Evolutionary conservation across 2,797 vertebrate species (phyloP).

Genomic region (Yasuhikotakia modesta): DNA sequence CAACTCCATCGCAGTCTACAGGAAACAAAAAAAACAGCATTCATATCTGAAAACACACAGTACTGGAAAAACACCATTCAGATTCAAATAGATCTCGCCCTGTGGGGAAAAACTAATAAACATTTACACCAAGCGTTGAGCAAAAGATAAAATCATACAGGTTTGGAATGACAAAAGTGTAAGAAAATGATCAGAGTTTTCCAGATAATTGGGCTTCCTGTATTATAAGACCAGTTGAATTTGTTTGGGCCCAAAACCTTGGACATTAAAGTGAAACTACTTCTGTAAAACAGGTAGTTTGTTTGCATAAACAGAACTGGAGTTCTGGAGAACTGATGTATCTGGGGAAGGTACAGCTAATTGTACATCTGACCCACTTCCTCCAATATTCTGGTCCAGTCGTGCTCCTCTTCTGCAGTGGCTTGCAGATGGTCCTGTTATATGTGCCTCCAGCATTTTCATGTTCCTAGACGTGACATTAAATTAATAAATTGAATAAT

Average conservation of each 20-base stretch:
- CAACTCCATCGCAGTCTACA: slow-evolving; percentile 83
- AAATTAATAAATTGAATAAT: background rate
- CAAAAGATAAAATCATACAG: too few relatives aligned
- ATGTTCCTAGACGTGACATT: slow-evolving; percentile 72
- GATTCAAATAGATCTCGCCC: background rate
- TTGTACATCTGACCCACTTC: slow-evolving; percentile 59
- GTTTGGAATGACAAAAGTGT: too few relatives aligned
- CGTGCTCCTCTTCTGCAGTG: slow-evolving; percentile 72
- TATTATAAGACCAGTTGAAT: too few relatives aligned
- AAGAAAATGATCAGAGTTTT: too few relatives aligned
- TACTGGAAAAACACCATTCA: background rate
- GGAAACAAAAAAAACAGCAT: slow-evolving; percentile 35
- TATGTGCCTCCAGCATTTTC: slow-evolving; percentile 82
- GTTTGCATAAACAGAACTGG: slow-evolving; percentile 12
- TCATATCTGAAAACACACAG: slow-evolving; percentile 11
- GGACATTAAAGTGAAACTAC: too few relatives aligned
- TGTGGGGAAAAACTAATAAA: background rate
- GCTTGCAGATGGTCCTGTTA: slow-evolving; percentile 78
- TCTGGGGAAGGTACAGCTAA: slow-evolving; percentile 75
- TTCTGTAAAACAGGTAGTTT: background rate
- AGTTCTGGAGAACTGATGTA: slow-evolving; percentile 58
- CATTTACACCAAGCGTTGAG: background rate
- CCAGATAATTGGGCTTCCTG: too few relatives aligned
- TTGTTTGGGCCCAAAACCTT: too few relatives aligned
- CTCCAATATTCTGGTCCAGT: slow-evolving; percentile 61